Percentiles rank a stretch among this genome's conserved stretches.
These are phyloP conservation scores for Augiades crinisus DNA, from an alignment of 2,888 invertebrate species.

Conservation along the genomic window DNA sequence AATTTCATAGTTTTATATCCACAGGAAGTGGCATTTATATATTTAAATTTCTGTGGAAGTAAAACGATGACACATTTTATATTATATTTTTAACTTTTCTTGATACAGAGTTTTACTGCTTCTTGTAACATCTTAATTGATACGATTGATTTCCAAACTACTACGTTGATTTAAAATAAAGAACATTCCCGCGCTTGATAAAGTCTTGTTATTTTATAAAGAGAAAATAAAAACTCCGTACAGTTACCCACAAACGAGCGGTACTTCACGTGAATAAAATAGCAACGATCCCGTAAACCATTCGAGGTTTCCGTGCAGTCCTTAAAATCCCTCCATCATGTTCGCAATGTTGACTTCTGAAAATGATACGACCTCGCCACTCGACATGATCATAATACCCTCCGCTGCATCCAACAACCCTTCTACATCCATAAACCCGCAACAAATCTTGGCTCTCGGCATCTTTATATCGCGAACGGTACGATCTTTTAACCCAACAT, in stretches of 20 bases:
- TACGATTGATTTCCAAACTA: no score
- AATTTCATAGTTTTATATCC: not conserved
- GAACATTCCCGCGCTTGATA: no score
- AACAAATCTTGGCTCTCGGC: constrained; percentile 77
- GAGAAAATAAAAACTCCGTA: constrained; percentile 45
- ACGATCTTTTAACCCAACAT: constrained; percentile 79
- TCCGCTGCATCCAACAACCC: constrained; percentile 71
- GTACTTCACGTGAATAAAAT: constrained; percentile 38
- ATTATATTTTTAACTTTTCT: no score
- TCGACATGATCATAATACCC: constrained; percentile 77
- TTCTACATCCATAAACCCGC: constrained; percentile 76
- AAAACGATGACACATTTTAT: no score
- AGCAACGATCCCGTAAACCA: constrained; percentile 46
- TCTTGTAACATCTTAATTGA: no score
- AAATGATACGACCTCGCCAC: constrained; percentile 73
- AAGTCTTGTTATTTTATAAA: not conserved
- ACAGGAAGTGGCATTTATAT: not conserved
- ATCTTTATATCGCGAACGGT: constrained; percentile 76
- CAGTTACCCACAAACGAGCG: constrained; percentile 63
- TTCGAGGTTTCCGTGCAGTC: constrained; percentile 58
- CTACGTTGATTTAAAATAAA: no score
- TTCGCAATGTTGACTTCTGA: constrained; percentile 76
- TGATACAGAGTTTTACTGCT: no score
- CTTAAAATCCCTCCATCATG: constrained; percentile 67
- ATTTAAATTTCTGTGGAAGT: no score